Evolutionary conservation across 1,140 invertebrate species (phyloP).

Genomic region (Leptopilina boulardi): DNA sequence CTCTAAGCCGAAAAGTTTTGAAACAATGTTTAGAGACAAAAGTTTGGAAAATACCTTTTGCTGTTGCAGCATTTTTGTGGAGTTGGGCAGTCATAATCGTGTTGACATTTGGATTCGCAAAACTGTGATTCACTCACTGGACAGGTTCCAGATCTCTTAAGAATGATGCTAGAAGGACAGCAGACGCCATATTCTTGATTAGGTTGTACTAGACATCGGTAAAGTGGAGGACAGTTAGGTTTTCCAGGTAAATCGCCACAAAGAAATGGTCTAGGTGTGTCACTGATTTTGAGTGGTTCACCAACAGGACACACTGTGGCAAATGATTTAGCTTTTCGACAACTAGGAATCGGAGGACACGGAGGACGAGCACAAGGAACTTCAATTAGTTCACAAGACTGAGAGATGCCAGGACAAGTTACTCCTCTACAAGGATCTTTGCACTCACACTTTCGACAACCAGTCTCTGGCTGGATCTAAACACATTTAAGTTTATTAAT

Average conservation of each 20-base stretch:
- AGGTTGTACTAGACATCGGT: slow-evolving; percentile 85
- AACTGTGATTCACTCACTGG: slow-evolving; percentile 75
- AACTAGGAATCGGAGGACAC: slow-evolving; percentile 89
- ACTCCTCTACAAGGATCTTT: slow-evolving; percentile 86
- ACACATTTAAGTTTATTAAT: slow-evolving; percentile 34
- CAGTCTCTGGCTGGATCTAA: slow-evolving; percentile 75
- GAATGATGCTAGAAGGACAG: slow-evolving; percentile 85
- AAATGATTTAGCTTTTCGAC: slow-evolving; percentile 80
- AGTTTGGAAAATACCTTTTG: slow-evolving; percentile 60
- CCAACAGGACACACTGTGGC: slow-evolving; percentile 87
- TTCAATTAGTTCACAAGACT: slow-evolving; percentile 87
- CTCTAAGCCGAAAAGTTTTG: too few relatives aligned
- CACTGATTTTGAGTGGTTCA: slow-evolving; percentile 86
- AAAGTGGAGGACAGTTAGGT: slow-evolving; percentile 87
- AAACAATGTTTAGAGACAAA: too few relatives aligned
- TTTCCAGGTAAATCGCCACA: slow-evolving; percentile 89
- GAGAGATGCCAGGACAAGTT: slow-evolving; percentile 82
- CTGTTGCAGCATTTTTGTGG: slow-evolving; percentile 88
- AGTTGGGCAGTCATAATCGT: slow-evolving; percentile 87
- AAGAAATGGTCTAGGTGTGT: slow-evolving; percentile 85
- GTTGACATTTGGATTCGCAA: slow-evolving; percentile 82
- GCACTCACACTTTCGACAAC: slow-evolving; percentile 88
- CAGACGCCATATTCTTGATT: slow-evolving; percentile 92
- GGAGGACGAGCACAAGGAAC: slow-evolving; percentile 85
- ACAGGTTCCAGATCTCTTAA: slow-evolving; percentile 86